phyloP scores from a whole-genome alignment of 2,797 vertebrate species.

The Avahi laniger region DNA sequence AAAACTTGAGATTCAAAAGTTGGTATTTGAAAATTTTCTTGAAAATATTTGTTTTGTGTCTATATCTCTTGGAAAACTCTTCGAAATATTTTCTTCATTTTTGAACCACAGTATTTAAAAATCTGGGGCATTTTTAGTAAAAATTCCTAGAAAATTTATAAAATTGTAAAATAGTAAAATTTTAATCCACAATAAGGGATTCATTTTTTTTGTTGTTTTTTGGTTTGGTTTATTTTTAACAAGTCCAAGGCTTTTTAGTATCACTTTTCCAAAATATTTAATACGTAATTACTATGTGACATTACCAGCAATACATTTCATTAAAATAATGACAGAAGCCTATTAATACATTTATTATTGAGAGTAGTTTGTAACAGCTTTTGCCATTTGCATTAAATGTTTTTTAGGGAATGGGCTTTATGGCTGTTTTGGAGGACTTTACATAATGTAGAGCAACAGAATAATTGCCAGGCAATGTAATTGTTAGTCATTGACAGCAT shows the following conservation, averaged over 20 bases:
- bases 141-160: not conserved
- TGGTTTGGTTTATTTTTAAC: conserved; percentile 34
- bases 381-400: not conserved
- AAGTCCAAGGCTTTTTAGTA: not conserved
- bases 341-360: not conserved
- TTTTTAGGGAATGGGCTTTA: not conserved
- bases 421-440: conserved; percentile 21
- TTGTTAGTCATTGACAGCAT: not conserved
- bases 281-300: not conserved
- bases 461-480: not conserved
- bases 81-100: conserved; percentile 43
- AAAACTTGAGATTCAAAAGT: conserved; percentile 26
- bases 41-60: not conserved
- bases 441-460: not conserved
- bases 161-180: conserved; percentile 4
- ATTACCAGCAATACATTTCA: not conserved
- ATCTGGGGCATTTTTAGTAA: not conserved
- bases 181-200: not conserved
- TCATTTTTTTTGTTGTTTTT: not conserved
- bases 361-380: conserved; percentile 25
- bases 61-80: not conserved
- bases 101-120: conserved; percentile 17
- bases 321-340: conserved; percentile 24
- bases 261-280: conserved; percentile 9
- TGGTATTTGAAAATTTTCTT: conserved; percentile 24